Evolutionary conservation across 2,113 vertebrate species (phyloP), one percentile per base, ranked within the genome.

Genomic region (Rutilus rutilus): DNA sequence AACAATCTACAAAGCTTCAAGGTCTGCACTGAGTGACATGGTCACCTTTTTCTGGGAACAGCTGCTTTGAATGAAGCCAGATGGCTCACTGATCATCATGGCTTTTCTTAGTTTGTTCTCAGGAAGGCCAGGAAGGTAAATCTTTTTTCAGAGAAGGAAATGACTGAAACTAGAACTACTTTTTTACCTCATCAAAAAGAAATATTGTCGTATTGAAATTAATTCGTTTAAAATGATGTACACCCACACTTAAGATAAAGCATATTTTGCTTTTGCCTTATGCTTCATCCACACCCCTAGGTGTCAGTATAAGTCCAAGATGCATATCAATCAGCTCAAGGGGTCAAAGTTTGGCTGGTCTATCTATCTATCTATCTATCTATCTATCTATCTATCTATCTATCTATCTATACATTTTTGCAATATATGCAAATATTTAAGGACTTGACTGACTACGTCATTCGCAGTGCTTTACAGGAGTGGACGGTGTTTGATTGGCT

Each of bases 1-100:
- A 80, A 62, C 59, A 64, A 80, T n/a, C 39, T 25, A 64, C 33
- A 80, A 25, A 45, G 78, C 78, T 42, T 80, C 59, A 80, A 80
- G 78, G 78, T 80, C 33, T 64, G 36, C 57, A 5, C 12, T 8
- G 59, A 78, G 76, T 62, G 69, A 76, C 42, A 45, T 23, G 39
- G 57, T 76, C 47, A 60, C 25, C 27, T 36, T 65, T 78, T 50
- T 75, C 62, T 74, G 4, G 52, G 75, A 36, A n/a, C 73, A 19
- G 59, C 21, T 78, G 45, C 30, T 78, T 78, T 59, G 10, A 36
- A 84, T 47, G 36, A 78, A 65, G 42, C 27, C 52, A 45, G 50
- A 79, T 62, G 23, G 52, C 59, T 74, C 45, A 57, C 47, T 75
- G 78, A 21, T 50, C 76, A 73, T 65, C 54, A 17, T 77, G 19